Evolutionary conservation across 2,888 invertebrate genomes (phyloP), one percentile per base, ranked within the genome.

Genomic region (Dolichomitus sp.): DNA sequence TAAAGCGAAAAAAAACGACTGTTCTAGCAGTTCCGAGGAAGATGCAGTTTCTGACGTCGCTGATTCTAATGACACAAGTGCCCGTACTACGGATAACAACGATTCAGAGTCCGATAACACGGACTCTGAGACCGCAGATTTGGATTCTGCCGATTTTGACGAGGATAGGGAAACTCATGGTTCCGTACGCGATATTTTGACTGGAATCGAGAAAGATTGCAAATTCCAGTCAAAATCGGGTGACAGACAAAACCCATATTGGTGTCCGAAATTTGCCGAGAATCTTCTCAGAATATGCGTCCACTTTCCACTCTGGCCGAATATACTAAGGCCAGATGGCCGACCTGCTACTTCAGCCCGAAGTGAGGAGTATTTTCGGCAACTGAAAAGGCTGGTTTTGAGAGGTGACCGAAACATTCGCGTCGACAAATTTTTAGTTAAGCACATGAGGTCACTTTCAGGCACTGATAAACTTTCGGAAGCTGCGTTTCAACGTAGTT

Each of bases 231-330:
- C 40, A 45, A 30, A 72, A 37, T 45, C 23, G 14, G 70, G 65
- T 19, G 50, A 75, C 45, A 69, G 75, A 45, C 75, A 14, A n/a
- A 80, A 75, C 63, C 69, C 70, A 17, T 82, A 80, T 33, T 61
- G 63, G 61, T 75, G 82, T 68, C 57, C 69, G 4, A 14, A 45
- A 40, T 75, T 83, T 17, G 52, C 65, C 4, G 33, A 5, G 6
- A 65, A 54, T 50, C 12, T 83, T 5, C 30, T 75, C 14, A 75
- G 79, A 27, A 59, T 80, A 52, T 63, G 27, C n/a, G 61, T 54
- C 12, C 57, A 63, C 9, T 80, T 75, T 19, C 17, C 65, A 12
- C 66, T 75, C 23, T 72, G 75, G 79, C 70, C 70, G 11, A 52
- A 30, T 4, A 37, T 80, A 14, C 19, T 68, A 57, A 14, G 40